A percentile compares a stretch with the other conserved stretches of the same genome.
Conservation (phyloP, 2,888 invertebrate species). For the Ichneumon xanthorius region DNA sequence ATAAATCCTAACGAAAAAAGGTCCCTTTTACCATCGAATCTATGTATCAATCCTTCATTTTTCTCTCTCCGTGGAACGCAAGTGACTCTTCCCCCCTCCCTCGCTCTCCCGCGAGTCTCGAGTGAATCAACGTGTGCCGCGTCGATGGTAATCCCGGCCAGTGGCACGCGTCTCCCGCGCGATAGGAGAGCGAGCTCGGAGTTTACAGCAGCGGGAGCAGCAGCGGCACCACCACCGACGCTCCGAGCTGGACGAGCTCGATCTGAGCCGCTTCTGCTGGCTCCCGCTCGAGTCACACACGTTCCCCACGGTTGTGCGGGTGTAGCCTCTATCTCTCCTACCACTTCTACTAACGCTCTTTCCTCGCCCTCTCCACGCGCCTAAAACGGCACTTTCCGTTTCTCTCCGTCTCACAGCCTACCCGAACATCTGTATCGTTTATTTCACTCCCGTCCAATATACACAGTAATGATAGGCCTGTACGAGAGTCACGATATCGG, state of each 20-base stretch:
- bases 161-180: slow-evolving; percentile 71
- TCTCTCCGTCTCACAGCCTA: slow-evolving; percentile 17
- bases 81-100: slow-evolving; percentile 42
- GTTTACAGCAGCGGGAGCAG: slow-evolving; percentile 5
- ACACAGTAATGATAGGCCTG: slow-evolving; percentile 50
- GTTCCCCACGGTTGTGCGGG: neutral
- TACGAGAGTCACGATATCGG: slow-evolving; percentile 51
- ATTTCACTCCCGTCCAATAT: slow-evolving; percentile 54
- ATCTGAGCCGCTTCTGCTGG: slow-evolving; percentile 5
- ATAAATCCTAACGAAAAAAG: neutral
- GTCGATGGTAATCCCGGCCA: slow-evolving; percentile 66
- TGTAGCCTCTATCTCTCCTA: slow-evolving; percentile 6
- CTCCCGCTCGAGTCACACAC: slow-evolving; percentile 14
- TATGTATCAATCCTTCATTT: neutral
- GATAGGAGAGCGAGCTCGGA: slow-evolving; percentile 2
- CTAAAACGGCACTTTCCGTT: slow-evolving; percentile 32
- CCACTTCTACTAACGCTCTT: slow-evolving; percentile 3
- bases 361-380: slow-evolving; percentile 10
- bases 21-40: neutral
- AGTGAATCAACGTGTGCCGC: slow-evolving; percentile 76
- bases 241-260: slow-evolving; percentile 27
- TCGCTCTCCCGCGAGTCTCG: slow-evolving; percentile 67
- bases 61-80: neutral
- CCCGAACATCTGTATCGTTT: neutral
- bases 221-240: neutral